These are phyloP conservation scores for Spea bombifrons DNA, from an alignment of 2,113 vertebrate species.

Conservation along the genomic window DNA sequence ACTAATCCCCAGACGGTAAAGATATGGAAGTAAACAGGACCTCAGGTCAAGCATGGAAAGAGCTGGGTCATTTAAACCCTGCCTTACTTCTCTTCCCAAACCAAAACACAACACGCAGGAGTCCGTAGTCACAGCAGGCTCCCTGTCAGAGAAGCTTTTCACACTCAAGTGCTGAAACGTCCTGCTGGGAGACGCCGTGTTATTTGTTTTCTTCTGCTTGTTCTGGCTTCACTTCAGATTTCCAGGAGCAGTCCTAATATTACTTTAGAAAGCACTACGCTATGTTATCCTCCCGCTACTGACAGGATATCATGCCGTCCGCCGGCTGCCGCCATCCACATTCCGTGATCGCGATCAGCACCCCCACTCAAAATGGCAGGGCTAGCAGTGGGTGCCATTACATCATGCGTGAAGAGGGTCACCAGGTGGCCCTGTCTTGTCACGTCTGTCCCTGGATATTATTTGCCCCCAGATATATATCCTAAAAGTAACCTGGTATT, in stretches of 20 bases:
- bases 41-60: conserved; percentile 16
- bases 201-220: conserved; percentile 62
- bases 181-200: conserved; percentile 61
- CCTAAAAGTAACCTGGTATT: too few relatives aligned
- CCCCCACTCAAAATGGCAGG: background rate
- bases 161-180: conserved; percentile 64
- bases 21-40: background rate
- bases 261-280: conserved; percentile 20
- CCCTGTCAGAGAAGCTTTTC: conserved; percentile 58
- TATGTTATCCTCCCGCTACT: conserved; percentile 50
- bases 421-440: too few relatives aligned
- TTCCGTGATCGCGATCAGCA: background rate
- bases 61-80: conserved; percentile 58
- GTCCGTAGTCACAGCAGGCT: conserved; percentile 58
- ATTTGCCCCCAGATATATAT: too few relatives aligned
- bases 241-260: conserved; percentile 43
- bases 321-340: background rate
- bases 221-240: conserved; percentile 62
- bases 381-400: background rate
- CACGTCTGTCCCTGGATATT: too few relatives aligned
- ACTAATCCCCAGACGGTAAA: background rate
- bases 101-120: conserved; percentile 62
- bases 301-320: conserved; percentile 44
- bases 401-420: background rate
- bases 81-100: conserved; percentile 62